A percentile compares a stretch with the other conserved stretches of the same genome.
These are phyloP conservation scores for Rhea pennata DNA, from an alignment of 2,113 vertebrate genomes.

Conservation along the genomic window DNA sequence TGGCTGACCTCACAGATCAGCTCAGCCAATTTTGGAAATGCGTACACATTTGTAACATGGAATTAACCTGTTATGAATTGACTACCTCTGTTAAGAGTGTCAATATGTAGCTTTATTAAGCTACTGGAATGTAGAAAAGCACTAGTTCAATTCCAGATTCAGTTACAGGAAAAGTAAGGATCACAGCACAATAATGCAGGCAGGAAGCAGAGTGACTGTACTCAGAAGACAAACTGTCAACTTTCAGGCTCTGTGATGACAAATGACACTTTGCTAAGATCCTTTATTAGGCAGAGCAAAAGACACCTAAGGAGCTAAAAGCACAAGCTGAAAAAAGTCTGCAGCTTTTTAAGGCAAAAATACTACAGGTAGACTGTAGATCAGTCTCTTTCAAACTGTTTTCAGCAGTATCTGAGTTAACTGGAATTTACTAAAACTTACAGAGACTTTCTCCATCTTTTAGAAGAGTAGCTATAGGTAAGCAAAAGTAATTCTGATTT, in stretches of 20 bases:
- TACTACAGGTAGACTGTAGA: not conserved
- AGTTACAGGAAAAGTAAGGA: not conserved
- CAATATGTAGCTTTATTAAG: not conserved
- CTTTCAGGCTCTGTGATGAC: not conserved
- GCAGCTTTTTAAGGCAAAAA: not conserved
- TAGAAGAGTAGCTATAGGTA: not conserved
- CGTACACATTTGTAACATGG: not conserved
- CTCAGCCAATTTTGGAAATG: not conserved
- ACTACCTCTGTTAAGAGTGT: not conserved
- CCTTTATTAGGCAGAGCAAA: not conserved
- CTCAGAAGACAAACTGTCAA: not conserved
- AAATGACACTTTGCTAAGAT: not conserved
- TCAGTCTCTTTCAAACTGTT: not conserved
- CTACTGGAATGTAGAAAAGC: not conserved
- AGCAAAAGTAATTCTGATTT: not conserved
- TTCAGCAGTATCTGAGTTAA: not conserved
- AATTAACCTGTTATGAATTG: not conserved
- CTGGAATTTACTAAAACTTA: not conserved
- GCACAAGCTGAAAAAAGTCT: not conserved
- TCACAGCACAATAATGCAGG: not conserved
- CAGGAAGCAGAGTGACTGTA: not conserved
- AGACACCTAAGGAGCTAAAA: not conserved
- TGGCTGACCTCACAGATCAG: not conserved
- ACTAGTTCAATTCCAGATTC: not conserved
- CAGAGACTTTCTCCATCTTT: not conserved